These are phyloP conservation scores for Ptiloglossa arizonensis DNA, from an alignment of 1,140 invertebrate species.

Conservation along the genomic window DNA sequence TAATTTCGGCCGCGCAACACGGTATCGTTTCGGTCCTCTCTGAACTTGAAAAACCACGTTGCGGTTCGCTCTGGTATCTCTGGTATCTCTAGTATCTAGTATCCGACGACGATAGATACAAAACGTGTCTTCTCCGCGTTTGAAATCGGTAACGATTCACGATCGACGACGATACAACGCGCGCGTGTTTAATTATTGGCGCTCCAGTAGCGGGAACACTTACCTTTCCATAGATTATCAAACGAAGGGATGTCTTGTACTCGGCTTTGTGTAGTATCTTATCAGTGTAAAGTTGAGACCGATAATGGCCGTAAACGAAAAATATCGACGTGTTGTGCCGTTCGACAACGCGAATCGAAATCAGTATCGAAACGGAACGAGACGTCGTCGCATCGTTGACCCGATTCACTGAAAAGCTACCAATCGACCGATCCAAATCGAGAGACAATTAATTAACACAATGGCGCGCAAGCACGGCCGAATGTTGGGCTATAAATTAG, in stretches of 20 bases:
- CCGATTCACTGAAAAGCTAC: slow-evolving; percentile 3
- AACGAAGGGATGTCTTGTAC: slow-evolving; percentile 41
- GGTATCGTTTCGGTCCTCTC: too few species aligned
- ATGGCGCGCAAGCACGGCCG: slow-evolving; percentile 73
- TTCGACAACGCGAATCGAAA: slow-evolving; percentile 37
- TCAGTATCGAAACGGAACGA: slow-evolving; percentile 63
- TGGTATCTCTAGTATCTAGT: too few species aligned
- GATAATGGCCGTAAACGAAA: slow-evolving; percentile 68
- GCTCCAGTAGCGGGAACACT: slow-evolving; percentile 39
- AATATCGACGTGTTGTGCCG: slow-evolving; percentile 58
- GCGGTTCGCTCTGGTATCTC: too few species aligned
- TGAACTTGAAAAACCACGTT: too few species aligned
- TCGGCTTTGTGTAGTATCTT: slow-evolving; percentile 64
- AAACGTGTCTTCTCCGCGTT: too few species aligned
- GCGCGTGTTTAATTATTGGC: background rate
- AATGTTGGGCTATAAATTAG: slow-evolving; percentile 70
- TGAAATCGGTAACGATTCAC: too few species aligned
- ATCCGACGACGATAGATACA: too few species aligned
- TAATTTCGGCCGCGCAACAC: too few species aligned
- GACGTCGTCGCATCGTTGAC: slow-evolving; percentile 34
- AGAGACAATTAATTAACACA: slow-evolving; percentile 9
- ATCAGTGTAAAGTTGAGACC: slow-evolving; percentile 48
- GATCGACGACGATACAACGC: too few species aligned
- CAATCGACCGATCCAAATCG: background rate
- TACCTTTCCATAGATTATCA: slow-evolving; percentile 53